Percentiles rank a stretch among this genome's conserved stretches.
phyloP scores from a whole-genome alignment of 2,113 vertebrate genomes.

The Callipepla squamata region DNA sequence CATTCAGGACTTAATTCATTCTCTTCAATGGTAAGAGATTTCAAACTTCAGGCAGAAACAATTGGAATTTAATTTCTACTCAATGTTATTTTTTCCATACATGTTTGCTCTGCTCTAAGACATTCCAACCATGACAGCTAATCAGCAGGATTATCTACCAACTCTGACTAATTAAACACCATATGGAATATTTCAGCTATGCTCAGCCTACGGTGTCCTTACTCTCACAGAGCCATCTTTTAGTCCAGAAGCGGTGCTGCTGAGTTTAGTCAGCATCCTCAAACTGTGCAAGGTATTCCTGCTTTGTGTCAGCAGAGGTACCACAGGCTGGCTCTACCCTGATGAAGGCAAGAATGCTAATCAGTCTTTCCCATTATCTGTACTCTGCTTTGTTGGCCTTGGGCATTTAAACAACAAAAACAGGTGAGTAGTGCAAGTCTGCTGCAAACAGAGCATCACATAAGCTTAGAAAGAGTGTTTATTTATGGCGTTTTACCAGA shows the following conservation, averaged over 20 bases:
- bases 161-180: neutral
- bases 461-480: neutral
- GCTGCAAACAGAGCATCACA: neutral
- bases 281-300: neutral
- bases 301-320: neutral
- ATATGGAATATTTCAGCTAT: neutral
- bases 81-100: neutral
- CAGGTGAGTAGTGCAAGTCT: rapidly evolving
- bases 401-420: neutral
- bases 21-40: neutral
- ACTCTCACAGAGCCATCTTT: neutral
- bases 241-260: neutral
- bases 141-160: neutral
- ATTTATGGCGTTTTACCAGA: neutral
- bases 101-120: neutral
- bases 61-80: neutral
- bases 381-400: neutral
- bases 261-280: neutral
- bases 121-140: neutral
- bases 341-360: neutral
- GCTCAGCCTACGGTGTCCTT: neutral
- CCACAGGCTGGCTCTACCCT: neutral
- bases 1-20: conserved; percentile 6
- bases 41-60: neutral
- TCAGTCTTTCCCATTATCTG: neutral